phyloP scores from a whole-genome alignment of 53 echinoderm and acorn worm genomes.

The Actinopyga echinites region DNA sequence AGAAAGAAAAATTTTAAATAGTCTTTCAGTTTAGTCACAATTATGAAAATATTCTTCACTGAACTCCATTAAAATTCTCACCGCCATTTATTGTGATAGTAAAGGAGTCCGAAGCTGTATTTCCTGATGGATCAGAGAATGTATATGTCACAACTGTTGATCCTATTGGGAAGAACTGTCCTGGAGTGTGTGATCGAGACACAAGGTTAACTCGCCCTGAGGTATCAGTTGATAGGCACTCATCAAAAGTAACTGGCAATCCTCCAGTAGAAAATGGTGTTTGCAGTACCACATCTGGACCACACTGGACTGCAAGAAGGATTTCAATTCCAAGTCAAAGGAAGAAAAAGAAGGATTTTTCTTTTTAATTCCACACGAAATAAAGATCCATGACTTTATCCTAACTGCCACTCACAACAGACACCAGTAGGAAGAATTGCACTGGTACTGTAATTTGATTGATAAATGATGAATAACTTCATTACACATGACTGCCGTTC shows the following conservation, averaged over 20 bases:
- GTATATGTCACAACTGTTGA: slow-evolving; percentile 13
- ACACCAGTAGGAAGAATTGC: too few relatives aligned
- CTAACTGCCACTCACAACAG: too few relatives aligned
- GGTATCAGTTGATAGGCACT: not conserved
- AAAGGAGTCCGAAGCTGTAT: not conserved
- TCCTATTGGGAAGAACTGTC: slow-evolving; percentile 22
- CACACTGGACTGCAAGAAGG: slow-evolving; percentile 26
- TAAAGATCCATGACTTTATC: too few relatives aligned
- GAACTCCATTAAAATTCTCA: not conserved
- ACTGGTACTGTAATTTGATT: too few relatives aligned
- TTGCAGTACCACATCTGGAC: not conserved
- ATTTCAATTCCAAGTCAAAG: too few relatives aligned
- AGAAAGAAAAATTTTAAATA: too few relatives aligned
- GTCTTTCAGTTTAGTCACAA: too few relatives aligned
- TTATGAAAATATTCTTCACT: too few relatives aligned
- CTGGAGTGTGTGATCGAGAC: slow-evolving; percentile 13
- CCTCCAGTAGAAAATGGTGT: slow-evolving; percentile 17
- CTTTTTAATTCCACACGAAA: too few relatives aligned
- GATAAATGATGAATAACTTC: too few relatives aligned
- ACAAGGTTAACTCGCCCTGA: not conserved
- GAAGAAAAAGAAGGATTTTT: too few relatives aligned
- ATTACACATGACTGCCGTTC: too few relatives aligned
- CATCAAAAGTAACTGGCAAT: not conserved
- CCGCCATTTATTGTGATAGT: not conserved
- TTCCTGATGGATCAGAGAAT: not conserved